phyloP scores from a whole-genome alignment of 2,888 invertebrate genomes.

The Diplazon laetatorius region DNA sequence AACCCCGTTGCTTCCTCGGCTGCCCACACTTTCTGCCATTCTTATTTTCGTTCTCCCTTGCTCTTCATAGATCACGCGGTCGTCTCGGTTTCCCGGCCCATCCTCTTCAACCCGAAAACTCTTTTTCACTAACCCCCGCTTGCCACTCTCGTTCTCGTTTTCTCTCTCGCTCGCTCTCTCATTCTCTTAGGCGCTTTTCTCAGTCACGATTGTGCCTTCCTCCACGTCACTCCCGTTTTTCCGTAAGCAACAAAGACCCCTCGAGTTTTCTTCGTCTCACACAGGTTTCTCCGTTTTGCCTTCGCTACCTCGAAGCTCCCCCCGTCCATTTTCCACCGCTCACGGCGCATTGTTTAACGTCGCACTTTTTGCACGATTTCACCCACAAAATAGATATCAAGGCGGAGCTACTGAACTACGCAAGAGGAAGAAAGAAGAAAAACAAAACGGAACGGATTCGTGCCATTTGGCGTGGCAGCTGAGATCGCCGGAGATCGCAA shows the following conservation, averaged over 20 bases:
- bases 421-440: neutral
- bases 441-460: neutral
- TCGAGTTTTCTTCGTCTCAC: conserved; percentile 33
- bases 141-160: conserved; percentile 12
- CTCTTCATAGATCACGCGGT: conserved; percentile 58
- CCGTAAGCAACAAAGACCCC: conserved; percentile 30
- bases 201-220: conserved; percentile 32
- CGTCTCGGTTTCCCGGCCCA: conserved; percentile 52
- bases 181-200: neutral
- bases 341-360: conserved; percentile 44
- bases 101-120: conserved; percentile 46
- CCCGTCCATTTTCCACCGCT: conserved; percentile 1
- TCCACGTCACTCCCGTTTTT: neutral
- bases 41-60: conserved; percentile 24
- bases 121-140: conserved; percentile 45
- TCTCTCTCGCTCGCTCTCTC: conserved; percentile 31
- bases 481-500: conserved; percentile 34
- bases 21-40: conserved; percentile 38
- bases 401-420: neutral
- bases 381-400: conserved; percentile 30
- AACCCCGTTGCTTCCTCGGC: conserved; percentile 35
- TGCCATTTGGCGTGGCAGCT: conserved; percentile 6
- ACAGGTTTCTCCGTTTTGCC: conserved; percentile 19
- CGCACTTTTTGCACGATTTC: conserved; percentile 45
- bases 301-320: neutral